A percentile compares a stretch with the other conserved stretches of the same genome.
Evolutionary conservation across 1,140 invertebrate genomes (phyloP).

Genomic region (Coptotermes formosanus): DNA sequence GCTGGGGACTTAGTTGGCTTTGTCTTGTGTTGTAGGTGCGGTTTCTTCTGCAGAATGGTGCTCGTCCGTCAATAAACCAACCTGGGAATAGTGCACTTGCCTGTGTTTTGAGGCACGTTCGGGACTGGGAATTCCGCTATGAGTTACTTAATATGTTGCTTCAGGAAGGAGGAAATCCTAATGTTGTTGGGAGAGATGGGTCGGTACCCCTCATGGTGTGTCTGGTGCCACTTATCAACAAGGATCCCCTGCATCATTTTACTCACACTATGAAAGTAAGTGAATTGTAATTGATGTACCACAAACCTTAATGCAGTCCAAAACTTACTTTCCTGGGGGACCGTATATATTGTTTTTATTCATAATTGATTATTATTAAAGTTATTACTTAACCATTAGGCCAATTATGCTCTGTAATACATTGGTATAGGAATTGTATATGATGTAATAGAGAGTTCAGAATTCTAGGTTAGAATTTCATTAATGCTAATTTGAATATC

Average conservation of each 20-base stretch:
- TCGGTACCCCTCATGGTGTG: constrained; percentile 72
- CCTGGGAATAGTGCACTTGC: constrained; percentile 68
- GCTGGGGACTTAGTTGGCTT: neutral
- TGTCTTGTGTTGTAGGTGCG: constrained; percentile 38
- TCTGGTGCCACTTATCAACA: constrained; percentile 71
- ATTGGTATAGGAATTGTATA: no score
- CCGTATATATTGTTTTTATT: no score
- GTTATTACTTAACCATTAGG: no score
- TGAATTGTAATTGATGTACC: neutral
- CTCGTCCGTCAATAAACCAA: constrained; percentile 66
- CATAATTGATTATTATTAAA: no score
- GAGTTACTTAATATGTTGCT: constrained; percentile 70
- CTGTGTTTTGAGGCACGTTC: constrained; percentile 67
- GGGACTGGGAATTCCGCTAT: constrained; percentile 76
- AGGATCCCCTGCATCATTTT: constrained; percentile 70
- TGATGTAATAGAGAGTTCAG: no score
- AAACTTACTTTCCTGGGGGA: no score
- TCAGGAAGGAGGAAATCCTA: constrained; percentile 64
- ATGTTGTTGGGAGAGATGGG: constrained; percentile 68
- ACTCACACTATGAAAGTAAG: constrained; percentile 71
- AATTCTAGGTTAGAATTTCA: no score
- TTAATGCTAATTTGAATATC: no score
- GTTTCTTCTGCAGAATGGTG: constrained; percentile 63
- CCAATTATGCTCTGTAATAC: no score
- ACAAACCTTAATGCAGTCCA: no score